These are phyloP conservation scores for Drosophila birchii DNA, from an alignment of 2,888 invertebrate species.

Conservation along the genomic window DNA sequence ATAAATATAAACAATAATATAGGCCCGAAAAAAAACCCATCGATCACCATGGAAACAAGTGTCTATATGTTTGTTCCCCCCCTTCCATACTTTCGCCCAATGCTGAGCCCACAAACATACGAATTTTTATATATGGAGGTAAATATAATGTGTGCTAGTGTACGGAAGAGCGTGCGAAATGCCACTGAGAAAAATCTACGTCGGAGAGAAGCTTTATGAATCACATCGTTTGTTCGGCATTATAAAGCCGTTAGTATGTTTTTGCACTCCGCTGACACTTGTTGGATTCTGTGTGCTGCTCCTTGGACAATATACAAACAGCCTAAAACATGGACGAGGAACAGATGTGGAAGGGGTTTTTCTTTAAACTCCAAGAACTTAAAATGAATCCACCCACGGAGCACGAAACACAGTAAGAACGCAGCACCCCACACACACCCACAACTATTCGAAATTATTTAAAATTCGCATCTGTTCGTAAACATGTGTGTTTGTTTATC, in stretches of 20 bases:
- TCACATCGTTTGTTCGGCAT: slow-evolving; percentile 38
- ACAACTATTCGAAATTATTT: slow-evolving; percentile 2
- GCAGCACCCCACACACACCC: slow-evolving; percentile 23
- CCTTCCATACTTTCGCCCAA: slow-evolving; percentile 18
- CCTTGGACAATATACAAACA: slow-evolving; percentile 1
- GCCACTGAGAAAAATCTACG: slow-evolving; percentile 44
- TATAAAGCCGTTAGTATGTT: slow-evolving; percentile 37
- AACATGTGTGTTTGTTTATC: slow-evolving; percentile 25
- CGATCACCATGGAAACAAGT: slow-evolving; percentile 33
- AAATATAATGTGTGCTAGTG: slow-evolving; percentile 31
- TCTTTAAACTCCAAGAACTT: slow-evolving; percentile 87
- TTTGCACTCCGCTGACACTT: slow-evolving; percentile 35
- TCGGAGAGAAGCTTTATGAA: slow-evolving; percentile 47
- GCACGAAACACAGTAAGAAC: slow-evolving; percentile 88
- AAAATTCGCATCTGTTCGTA: slow-evolving; percentile 12
- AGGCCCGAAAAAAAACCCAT: slow-evolving; percentile 4
- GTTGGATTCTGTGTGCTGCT: slow-evolving; percentile 38
- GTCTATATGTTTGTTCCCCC: background rate
- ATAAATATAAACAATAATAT: slow-evolving; percentile 12
- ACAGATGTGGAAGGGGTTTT: slow-evolving; percentile 91
- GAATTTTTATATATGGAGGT: slow-evolving; percentile 5
- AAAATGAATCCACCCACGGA: slow-evolving; percentile 88
- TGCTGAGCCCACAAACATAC: slow-evolving; percentile 6
- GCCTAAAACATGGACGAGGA: slow-evolving; percentile 87
- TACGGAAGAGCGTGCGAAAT: slow-evolving; percentile 39